phyloP scores from a whole-genome alignment of 2,888 invertebrate species.

The Drosophila meridionalis region DNA sequence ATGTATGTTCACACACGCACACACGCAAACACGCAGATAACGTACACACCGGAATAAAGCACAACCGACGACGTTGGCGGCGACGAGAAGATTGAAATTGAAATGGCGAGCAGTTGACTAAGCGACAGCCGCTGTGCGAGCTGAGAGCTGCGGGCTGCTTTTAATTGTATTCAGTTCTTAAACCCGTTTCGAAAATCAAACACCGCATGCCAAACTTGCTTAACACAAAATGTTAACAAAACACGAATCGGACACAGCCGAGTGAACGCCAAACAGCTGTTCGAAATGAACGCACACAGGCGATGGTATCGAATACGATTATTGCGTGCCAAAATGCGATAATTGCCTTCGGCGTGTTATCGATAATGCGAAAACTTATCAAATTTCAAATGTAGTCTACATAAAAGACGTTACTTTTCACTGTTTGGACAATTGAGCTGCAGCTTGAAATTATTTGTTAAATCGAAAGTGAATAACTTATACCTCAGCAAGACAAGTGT shows the following conservation, averaged over 20 bases:
- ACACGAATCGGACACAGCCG: slow-evolving; percentile 13
- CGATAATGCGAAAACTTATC: slow-evolving; percentile 11
- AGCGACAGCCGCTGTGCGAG: slow-evolving; percentile 35
- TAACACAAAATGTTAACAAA: slow-evolving; percentile 18
- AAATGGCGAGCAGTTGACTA: slow-evolving; percentile 41
- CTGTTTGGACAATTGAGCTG: not conserved
- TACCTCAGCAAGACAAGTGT: slow-evolving; percentile 57
- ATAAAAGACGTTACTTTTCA: not conserved
- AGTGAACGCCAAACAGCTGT: slow-evolving; percentile 45
- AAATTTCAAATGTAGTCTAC: not conserved
- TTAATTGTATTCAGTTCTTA: slow-evolving; percentile 57
- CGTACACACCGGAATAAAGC: slow-evolving; percentile 12
- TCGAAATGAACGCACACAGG: slow-evolving; percentile 14
- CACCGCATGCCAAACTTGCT: slow-evolving; percentile 41
- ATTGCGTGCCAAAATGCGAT: slow-evolving; percentile 25
- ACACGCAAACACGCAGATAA: slow-evolving; percentile 6
- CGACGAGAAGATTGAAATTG: slow-evolving; percentile 56
- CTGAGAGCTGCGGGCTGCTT: slow-evolving; percentile 28
- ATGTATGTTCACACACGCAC: slow-evolving; percentile 9
- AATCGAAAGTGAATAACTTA: not conserved
- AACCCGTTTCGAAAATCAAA: slow-evolving; percentile 58
- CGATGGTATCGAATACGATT: slow-evolving; percentile 11
- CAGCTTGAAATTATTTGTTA: too few species aligned
- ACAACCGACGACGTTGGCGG: slow-evolving; percentile 56
- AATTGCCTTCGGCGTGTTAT: not conserved